Base-by-base conservation (phyloP, 2,888 invertebrate genomes). In the Nesidiocoris tenuis region DNA sequence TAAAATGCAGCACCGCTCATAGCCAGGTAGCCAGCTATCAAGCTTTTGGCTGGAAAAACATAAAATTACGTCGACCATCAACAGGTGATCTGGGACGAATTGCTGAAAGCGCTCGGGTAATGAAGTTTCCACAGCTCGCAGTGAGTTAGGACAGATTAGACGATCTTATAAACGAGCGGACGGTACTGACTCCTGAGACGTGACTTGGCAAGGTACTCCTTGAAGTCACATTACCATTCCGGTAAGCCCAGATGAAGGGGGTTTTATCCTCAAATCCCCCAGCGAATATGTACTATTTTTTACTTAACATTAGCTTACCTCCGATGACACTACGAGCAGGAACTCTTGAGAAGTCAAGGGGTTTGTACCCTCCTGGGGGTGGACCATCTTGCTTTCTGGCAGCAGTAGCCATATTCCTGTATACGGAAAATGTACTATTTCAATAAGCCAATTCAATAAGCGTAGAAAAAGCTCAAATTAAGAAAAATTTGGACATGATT, bases 341-440 rank as follows among this genome's bases (percentile, higher is more conserved):
- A 63, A 91, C 84, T 81, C 94, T 87, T 80, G 88, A 87, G 82
- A 85, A 92, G 64, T 87, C 87, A 79, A 96, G 91, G 19, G 91
- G 88, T 79, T 88, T 87, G 84, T 96, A 98, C 80, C 98, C 98
- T 82, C 96, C 96, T 74, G 88, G 85, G 78, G 98, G 98, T 82
- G 98, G 97, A 88, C 98, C 87, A 85, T 98, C 98, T 85, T 98
- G 98, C 82, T 85, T 86, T 67, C 74, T 78, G 7, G 71, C 67
- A 9, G 79, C 68, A 59, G 76, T 67, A 19, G 79, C 78, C 74
- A 77, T 79, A 56, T 7, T 39, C 39, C 39, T 39, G 12, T 12
- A 7, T 39, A 12, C 39, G 5, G 39, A 7, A 39, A 39, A 39
- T n/a, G n/a, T n/a, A n/a, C n/a, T 74, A 18, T 18, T 61, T 71